Conservation (phyloP, 2,113 vertebrate species). For the Solea solea region DNA sequence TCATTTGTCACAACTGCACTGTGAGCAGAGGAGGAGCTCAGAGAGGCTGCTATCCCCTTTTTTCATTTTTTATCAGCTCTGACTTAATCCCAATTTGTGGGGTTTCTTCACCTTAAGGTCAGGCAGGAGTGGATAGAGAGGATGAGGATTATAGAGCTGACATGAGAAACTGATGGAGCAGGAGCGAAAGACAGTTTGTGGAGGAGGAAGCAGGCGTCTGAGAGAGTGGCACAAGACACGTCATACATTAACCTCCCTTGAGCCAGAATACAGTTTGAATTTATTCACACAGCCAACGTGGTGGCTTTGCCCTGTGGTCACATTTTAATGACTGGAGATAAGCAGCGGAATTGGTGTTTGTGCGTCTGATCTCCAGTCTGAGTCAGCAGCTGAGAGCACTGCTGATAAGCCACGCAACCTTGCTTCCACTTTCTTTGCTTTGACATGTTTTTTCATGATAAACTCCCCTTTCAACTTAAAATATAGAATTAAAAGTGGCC, state of each 20-base stretch:
- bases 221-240: constrained; percentile 2
- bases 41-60: constrained; percentile 23
- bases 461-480: neutral
- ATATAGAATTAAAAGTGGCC: neutral
- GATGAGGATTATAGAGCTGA: constrained; percentile 55
- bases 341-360: constrained; percentile 5
- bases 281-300: constrained; percentile 9
- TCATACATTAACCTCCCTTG: neutral
- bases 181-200: constrained; percentile 6
- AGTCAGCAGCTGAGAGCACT: constrained; percentile 16
- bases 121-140: constrained; percentile 40
- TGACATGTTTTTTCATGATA: constrained; percentile 9
- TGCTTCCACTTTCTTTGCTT: neutral
- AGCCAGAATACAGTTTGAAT: constrained; percentile 13
- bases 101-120: constrained; percentile 46
- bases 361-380: constrained; percentile 29
- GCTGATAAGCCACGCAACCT: constrained; percentile 30
- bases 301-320: constrained; percentile 11
- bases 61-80: constrained; percentile 47
- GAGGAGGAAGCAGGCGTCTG: constrained; percentile 4
- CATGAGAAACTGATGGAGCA: constrained; percentile 24
- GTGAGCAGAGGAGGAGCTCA: constrained; percentile 29
- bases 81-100: constrained; percentile 64
- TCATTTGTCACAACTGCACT: constrained; percentile 19
- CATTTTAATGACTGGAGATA: constrained; percentile 30